Evolutionary conservation across 2,797 vertebrate species (phyloP).

Genomic region (Protosalanx chinensis): DNA sequence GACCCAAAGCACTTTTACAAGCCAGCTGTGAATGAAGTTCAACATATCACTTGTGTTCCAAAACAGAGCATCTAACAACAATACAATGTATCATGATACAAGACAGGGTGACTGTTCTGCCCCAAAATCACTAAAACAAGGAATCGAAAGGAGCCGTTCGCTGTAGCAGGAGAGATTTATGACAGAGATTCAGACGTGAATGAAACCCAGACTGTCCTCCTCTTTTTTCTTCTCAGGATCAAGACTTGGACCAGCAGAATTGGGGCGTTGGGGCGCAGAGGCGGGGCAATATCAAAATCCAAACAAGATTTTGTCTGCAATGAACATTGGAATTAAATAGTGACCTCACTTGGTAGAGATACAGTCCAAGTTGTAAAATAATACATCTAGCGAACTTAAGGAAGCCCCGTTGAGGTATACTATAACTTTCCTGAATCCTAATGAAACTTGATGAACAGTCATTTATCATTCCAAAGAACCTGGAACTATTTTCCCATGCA

Average conservation of each 20-base stretch:
- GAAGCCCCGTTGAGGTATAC: slow-evolving; percentile 24
- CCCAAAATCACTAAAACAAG: slow-evolving; percentile 29
- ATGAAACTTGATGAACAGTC: slow-evolving; percentile 23
- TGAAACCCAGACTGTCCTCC: slow-evolving; percentile 5
- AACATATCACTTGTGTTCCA: slow-evolving; percentile 25
- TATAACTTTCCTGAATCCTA: slow-evolving; percentile 24
- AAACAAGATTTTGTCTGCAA: slow-evolving; percentile 32
- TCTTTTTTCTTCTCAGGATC: slow-evolving; percentile 15
- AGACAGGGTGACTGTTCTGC: slow-evolving; percentile 15
- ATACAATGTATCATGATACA: slow-evolving; percentile 38
- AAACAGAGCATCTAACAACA: slow-evolving; percentile 24
- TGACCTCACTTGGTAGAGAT: slow-evolving; percentile 37
- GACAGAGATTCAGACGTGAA: slow-evolving; percentile 35
- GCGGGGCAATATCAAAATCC: too few species aligned
- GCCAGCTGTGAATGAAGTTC: slow-evolving; percentile 20
- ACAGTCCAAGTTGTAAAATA: slow-evolving; percentile 42
- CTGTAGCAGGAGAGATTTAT: slow-evolving; percentile 44
- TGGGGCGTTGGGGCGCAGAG: too few species aligned
- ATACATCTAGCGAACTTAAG: slow-evolving; percentile 37
- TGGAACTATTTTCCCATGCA: not conserved
- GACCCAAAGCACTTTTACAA: slow-evolving; percentile 40
- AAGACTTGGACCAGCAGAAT: not conserved
- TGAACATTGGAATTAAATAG: slow-evolving; percentile 30
- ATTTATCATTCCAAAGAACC: slow-evolving; percentile 22
- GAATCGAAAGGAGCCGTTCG: slow-evolving; percentile 18